phyloP scores from a whole-genome alignment of 2,113 vertebrate species.

The Pogonocichla stellata region DNA sequence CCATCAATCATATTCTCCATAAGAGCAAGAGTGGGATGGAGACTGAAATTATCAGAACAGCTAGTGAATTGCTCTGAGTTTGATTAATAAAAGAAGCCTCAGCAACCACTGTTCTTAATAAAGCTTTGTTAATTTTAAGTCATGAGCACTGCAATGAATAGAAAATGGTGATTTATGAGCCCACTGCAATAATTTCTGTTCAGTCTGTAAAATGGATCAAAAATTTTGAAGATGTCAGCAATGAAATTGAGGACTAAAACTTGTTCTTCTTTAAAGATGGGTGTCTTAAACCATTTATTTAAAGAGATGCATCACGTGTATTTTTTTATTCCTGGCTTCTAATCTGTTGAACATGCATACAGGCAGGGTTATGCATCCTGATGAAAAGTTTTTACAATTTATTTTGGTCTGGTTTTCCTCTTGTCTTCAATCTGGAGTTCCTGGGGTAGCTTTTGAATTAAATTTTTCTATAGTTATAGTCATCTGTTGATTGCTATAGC shows the following conservation, averaged over 20 bases:
- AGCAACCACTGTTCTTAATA: conserved; percentile 23
- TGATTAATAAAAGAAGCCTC: conserved; percentile 49
- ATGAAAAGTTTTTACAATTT: background rate
- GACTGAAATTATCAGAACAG: background rate
- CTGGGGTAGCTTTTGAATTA: background rate
- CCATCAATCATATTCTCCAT: background rate
- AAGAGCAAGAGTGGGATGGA: background rate
- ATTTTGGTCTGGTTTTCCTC: background rate
- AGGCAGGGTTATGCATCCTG: background rate
- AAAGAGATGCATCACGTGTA: background rate
- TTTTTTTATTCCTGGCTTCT: background rate
- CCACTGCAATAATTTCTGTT: background rate
- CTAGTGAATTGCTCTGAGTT: conserved; percentile 28
- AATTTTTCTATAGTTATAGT: background rate
- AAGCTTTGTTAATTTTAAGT: conserved; percentile 60
- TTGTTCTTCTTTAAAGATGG: background rate
- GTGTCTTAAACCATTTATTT: background rate
- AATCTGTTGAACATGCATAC: background rate
- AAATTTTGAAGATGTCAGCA: background rate
- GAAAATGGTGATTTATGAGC: conserved; percentile 35
- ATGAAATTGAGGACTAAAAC: background rate
- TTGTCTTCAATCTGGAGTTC: background rate
- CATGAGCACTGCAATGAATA: background rate
- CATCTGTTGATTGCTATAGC: background rate
- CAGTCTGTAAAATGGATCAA: conserved; percentile 30